Evolutionary conservation across 2,113 vertebrate genomes (phyloP), one percentile per base, ranked within the genome.

Genomic region (Nyctereutes procyonoides): DNA sequence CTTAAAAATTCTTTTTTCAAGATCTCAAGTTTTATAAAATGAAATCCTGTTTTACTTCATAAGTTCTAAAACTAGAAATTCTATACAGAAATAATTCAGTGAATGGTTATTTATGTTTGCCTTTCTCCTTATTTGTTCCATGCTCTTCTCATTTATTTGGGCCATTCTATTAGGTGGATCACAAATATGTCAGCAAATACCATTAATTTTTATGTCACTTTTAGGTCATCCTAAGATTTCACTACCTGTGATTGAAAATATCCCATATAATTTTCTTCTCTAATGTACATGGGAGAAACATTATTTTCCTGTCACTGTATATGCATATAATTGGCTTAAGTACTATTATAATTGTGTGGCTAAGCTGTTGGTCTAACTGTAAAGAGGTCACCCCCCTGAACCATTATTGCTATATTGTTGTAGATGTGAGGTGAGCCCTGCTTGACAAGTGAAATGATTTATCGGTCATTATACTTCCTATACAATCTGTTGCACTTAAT

Each of bases 161-260:
- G 0, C 9, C 51, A 88, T 60, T 63, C 0, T 84, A 22, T 69
- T 69, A 71, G 88, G 32, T 55, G 1, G 12, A 56, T 62, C 10
- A 65, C 24, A 71, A 90, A 60, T 92, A 77, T 19, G 11, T 73
- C 22, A 92, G 82, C 76, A 26, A 73, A 81, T 35, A 1, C 60
- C 26, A 81, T 53, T 87, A 58, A 38, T 82, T 93, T 85, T 93
- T 93, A 85, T 76, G 8, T 32, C 26, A 63, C 9, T 96, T 96
- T 20, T 77, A 83, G 8, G 19, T 60, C 20, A 77, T 65, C 12
- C 43, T 93, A 10, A 28, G 14, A 62, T 90, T 91, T 94, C 7
- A 84, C 13, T 58, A 56, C 15, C 7, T 63, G 2, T 26, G 67
- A 86, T 79, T 79, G 3, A 90, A 88, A 80, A 69, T 43, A 62